These are phyloP conservation scores for Trididemnum miniatum DNA, from an alignment of 23 tunicate genomes.

Conservation along the genomic window DNA sequence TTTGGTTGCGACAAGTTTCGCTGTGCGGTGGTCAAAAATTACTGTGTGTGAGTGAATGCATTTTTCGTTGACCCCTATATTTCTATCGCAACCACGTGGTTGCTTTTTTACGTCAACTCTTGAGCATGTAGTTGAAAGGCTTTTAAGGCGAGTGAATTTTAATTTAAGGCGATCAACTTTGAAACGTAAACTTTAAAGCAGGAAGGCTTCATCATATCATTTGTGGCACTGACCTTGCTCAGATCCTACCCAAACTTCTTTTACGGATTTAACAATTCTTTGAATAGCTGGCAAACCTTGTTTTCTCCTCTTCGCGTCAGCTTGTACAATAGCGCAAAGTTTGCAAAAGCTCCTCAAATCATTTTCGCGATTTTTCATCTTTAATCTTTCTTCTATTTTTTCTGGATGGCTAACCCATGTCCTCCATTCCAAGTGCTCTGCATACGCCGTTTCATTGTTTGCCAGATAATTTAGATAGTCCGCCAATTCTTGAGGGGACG, in stretches of 20 bases:
- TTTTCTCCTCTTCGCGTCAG: conserved; percentile 61
- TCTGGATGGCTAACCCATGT: conserved; percentile 77
- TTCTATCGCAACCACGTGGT: too few relatives aligned
- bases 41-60: too few relatives aligned
- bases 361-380: conserved; percentile 61
- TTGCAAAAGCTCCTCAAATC: conserved; percentile 84
- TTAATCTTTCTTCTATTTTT: conserved; percentile 49
- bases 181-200: too few relatives aligned
- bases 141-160: too few relatives aligned
- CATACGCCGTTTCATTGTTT: conserved; percentile 74
- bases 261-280: conserved; percentile 4
- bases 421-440: conserved; percentile 83
- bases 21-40: too few relatives aligned
- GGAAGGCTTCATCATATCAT: too few relatives aligned
- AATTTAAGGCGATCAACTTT: too few relatives aligned
- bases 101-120: too few relatives aligned
- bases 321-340: conserved; percentile 70
- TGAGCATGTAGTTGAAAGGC: too few relatives aligned
- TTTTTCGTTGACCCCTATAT: too few relatives aligned
- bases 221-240: conserved; percentile 27
- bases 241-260: conserved; percentile 44
- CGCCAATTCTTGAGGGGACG: conserved; percentile 47
- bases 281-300: conserved; percentile 12
- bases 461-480: conserved; percentile 63
- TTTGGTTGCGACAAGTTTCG: too few relatives aligned